Evolutionary conservation across 2,888 invertebrate species (phyloP).

Genomic region (Ptychoptera albimana): DNA sequence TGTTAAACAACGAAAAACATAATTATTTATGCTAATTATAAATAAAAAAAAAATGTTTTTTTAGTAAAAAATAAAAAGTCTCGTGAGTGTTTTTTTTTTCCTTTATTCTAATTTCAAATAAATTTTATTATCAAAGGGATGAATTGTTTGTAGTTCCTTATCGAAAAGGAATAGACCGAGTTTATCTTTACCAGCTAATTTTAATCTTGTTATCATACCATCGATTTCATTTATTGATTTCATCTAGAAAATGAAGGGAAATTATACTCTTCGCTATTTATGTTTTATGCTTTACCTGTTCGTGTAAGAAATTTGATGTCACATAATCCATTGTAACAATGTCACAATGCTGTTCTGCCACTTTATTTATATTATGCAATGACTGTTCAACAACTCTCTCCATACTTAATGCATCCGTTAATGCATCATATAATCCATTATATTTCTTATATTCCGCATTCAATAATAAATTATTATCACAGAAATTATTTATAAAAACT

Average conservation of each 20-base stretch:
- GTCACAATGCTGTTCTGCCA: constrained; percentile 33
- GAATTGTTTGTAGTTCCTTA: constrained; percentile 17
- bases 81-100: no score
- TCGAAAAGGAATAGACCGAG: constrained; percentile 23
- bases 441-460: constrained; percentile 14
- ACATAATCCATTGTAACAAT: constrained; percentile 35
- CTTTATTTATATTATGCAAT: constrained; percentile 24
- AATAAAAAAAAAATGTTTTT: not conserved
- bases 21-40: no score
- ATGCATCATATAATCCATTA: constrained; percentile 27
- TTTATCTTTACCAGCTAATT: constrained; percentile 15
- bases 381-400: constrained; percentile 25
- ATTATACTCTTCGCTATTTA: not conserved
- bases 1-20: not conserved
- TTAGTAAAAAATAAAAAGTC: not conserved
- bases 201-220: constrained; percentile 17
- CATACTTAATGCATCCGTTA: constrained; percentile 24
- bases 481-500: constrained; percentile 13
- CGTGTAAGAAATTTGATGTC: constrained; percentile 35
- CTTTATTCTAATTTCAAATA: not conserved
- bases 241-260: not conserved
- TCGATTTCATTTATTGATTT: constrained; percentile 20
- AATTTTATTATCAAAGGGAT: not conserved
- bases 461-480: no score
- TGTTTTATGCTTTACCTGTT: constrained; percentile 23